These are phyloP conservation scores for Gephyroberyx darwinii DNA, from an alignment of 2,797 vertebrate species.

Conservation along the genomic window DNA sequence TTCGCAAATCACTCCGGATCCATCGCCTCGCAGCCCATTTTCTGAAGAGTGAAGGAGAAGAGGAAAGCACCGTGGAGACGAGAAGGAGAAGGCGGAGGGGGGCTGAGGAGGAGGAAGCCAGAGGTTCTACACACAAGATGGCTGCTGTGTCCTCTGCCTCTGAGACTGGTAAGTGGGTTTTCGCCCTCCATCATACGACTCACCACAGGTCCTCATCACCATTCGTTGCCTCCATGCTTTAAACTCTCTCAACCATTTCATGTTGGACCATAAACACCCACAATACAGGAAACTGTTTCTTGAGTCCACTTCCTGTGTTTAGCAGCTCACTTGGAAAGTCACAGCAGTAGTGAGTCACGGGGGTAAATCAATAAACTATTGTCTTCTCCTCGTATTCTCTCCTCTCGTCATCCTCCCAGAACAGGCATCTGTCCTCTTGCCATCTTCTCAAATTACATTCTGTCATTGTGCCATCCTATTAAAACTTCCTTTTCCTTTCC, in stretches of 20 bases:
- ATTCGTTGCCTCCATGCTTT: slow-evolving; percentile 1
- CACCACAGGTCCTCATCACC: slow-evolving; percentile 20
- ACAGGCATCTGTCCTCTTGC: neutral
- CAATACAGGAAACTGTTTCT: slow-evolving; percentile 62
- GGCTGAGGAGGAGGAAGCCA: slow-evolving; percentile 77
- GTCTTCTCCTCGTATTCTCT: slow-evolving; percentile 16
- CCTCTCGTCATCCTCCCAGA: neutral
- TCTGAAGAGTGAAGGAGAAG: slow-evolving; percentile 58
- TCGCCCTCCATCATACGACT: slow-evolving; percentile 46
- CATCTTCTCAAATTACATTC: neutral
- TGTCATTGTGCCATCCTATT: neutral
- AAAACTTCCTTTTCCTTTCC: slow-evolving; percentile 6
- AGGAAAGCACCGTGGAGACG: slow-evolving; percentile 72
- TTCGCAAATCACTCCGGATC: slow-evolving; percentile 45
- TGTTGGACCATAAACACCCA: neutral
- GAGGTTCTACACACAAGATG: slow-evolving; percentile 84
- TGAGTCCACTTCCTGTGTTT: slow-evolving; percentile 55
- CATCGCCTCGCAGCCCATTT: slow-evolving; percentile 32
- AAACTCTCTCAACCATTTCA: slow-evolving; percentile 6
- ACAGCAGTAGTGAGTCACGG: slow-evolving; percentile 33
- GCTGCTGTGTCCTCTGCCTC: slow-evolving; percentile 83
- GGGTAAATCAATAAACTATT: slow-evolving; percentile 43
- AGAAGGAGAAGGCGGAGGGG: slow-evolving; percentile 77
- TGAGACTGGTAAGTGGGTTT: slow-evolving; percentile 77
- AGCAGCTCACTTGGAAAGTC: slow-evolving; percentile 54